Evolutionary conservation across 2,888 invertebrate genomes (phyloP).

Genomic region (Trissonchulus sp.): DNA sequence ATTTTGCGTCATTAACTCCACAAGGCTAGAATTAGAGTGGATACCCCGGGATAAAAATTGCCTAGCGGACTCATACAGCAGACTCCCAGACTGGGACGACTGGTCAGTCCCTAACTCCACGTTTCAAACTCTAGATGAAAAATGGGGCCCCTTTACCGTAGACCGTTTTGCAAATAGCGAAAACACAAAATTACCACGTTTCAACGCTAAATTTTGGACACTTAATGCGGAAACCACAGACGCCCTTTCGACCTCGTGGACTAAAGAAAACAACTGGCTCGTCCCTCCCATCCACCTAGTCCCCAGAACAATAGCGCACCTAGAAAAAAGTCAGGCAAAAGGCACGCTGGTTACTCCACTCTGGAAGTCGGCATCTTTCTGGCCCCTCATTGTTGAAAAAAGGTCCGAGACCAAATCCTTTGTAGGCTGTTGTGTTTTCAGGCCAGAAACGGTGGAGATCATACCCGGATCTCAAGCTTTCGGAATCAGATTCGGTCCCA

Average conservation of each 20-base stretch:
- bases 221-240: neutral
- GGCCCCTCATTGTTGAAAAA: neutral
- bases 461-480: too few species aligned
- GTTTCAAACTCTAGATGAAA: neutral
- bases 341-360: neutral
- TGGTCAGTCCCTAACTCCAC: neutral
- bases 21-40: neutral
- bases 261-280: neutral
- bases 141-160: neutral
- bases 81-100: neutral
- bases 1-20: neutral
- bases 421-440: too few species aligned
- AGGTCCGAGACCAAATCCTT: too few species aligned
- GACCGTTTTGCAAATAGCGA: neutral
- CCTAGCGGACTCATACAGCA: neutral
- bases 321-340: neutral
- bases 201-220: neutral
- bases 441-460: too few species aligned
- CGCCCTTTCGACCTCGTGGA: constrained; percentile 9
- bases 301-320: neutral
- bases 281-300: neutral
- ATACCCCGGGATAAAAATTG: neutral
- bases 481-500: too few species aligned
- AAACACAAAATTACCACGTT: neutral
- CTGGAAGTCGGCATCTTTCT: neutral